Evolutionary conservation across 2,113 vertebrate species (phyloP).

Genomic region (Dryoscopus gambensis): DNA sequence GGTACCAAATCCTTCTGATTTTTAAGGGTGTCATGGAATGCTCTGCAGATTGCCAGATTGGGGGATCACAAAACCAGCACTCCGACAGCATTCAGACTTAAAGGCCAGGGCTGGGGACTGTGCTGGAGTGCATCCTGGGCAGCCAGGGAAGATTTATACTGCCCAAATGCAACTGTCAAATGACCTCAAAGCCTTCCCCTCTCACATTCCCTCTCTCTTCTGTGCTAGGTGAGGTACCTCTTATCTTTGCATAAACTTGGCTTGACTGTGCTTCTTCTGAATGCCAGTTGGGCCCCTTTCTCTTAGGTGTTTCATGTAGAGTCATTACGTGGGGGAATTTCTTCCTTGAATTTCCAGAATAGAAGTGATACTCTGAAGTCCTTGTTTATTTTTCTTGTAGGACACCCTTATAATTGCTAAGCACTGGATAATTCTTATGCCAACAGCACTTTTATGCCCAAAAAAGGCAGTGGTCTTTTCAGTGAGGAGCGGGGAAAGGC

Average conservation of each 20-base stretch:
- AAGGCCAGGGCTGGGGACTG: neutral
- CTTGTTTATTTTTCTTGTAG: neutral
- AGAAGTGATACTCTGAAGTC: neutral
- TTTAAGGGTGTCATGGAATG: neutral
- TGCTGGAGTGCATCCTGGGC: neutral
- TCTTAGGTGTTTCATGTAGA: neutral
- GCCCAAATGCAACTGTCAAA: neutral
- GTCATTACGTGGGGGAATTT: neutral
- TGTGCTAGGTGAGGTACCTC: neutral
- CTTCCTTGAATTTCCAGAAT: neutral
- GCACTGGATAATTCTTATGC: neutral
- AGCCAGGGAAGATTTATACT: neutral
- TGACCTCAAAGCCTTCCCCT: neutral
- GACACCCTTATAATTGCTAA: neutral
- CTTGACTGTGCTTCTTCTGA: neutral
- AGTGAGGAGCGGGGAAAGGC: neutral
- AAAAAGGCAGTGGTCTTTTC: neutral
- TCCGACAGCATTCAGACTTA: neutral
- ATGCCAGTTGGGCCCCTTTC: neutral
- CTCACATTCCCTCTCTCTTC: neutral
- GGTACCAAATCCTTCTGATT: neutral
- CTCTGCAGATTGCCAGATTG: neutral
- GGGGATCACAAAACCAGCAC: neutral
- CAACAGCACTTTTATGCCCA: neutral
- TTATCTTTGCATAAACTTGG: neutral